A percentile compares a stretch with the other conserved stretches of the same genome.
phyloP scores from a whole-genome alignment of 2,797 vertebrate genomes.

The Siniperca undulata region DNA sequence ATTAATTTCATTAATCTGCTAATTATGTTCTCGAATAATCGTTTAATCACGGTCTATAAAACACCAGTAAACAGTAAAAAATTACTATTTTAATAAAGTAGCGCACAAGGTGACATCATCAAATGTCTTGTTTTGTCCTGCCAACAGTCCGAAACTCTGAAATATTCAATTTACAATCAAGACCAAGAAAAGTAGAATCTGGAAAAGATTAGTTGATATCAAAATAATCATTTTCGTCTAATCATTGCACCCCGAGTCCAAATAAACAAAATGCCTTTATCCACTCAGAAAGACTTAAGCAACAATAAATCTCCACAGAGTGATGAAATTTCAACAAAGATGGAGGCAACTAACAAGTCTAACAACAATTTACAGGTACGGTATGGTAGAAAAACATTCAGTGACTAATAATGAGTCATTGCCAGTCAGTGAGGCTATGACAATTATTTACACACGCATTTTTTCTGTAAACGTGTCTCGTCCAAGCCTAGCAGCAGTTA shows the following conservation, averaged over 20 bases:
- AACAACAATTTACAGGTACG: background rate
- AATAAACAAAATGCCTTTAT: background rate
- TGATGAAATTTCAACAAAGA: background rate
- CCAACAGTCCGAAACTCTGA: background rate
- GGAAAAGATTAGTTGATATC: background rate
- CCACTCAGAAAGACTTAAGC: background rate
- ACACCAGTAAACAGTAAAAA: no score
- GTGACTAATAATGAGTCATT: slow-evolving; percentile 11
- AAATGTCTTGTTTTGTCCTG: no score
- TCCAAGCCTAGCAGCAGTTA: background rate
- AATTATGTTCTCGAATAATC: no score
- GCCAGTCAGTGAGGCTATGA: background rate
- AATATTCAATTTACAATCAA: no score
- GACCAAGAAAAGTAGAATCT: background rate
- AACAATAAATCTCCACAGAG: background rate
- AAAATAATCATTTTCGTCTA: background rate
- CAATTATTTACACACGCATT: background rate
- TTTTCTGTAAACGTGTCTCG: background rate
- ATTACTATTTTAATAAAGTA: no score
- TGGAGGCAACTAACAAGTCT: background rate
- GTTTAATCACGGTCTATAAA: no score
- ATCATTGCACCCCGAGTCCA: background rate
- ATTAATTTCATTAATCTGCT: no score
- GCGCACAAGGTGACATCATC: no score
- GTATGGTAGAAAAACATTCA: background rate